These are phyloP conservation scores for Dendroctonus valens DNA, from an alignment of 1,140 invertebrate species.

Conservation along the genomic window DNA sequence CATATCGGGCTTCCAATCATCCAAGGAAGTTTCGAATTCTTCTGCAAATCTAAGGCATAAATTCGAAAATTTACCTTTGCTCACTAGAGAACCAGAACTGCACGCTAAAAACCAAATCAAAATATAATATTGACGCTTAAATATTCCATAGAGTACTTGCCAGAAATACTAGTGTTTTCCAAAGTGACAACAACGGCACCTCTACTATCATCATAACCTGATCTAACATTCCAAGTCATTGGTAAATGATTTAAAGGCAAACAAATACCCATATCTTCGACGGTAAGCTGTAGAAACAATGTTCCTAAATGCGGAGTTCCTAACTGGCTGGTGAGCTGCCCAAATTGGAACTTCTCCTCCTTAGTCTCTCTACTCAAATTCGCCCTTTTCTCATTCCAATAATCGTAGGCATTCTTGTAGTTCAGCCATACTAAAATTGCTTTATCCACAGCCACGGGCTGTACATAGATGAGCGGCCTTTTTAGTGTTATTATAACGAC, in stretches of 20 bases:
- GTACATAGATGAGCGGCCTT: conserved; percentile 89
- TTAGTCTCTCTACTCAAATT: conserved; percentile 80
- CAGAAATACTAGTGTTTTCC: conserved; percentile 89
- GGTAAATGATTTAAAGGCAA: conserved; percentile 84
- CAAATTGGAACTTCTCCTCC: conserved; percentile 73
- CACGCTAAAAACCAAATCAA: conserved; percentile 56
- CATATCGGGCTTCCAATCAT: conserved; percentile 95
- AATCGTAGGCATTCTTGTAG: conserved; percentile 98
- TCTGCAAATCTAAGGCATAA: conserved; percentile 92
- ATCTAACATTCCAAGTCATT: conserved; percentile 63
- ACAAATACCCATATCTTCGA: conserved; percentile 96
- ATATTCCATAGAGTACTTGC: conserved; percentile 24
- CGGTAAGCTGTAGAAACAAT: conserved; percentile 89
- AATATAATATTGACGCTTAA: neutral
- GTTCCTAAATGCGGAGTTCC: conserved; percentile 78
- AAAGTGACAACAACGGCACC: conserved; percentile 92
- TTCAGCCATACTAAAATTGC: conserved; percentile 97
- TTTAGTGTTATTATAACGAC: conserved; percentile 89
- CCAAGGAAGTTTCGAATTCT: conserved; percentile 93
- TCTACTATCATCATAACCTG: conserved; percentile 76
- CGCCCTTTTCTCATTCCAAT: conserved; percentile 94
- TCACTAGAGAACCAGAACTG: conserved; percentile 76
- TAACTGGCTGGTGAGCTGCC: conserved; percentile 72
- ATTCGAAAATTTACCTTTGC: conserved; percentile 78
- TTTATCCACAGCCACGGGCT: conserved; percentile 93